Base-by-base conservation (phyloP, 2,888 invertebrate species). In the Pyrochroa serraticornis region DNA sequence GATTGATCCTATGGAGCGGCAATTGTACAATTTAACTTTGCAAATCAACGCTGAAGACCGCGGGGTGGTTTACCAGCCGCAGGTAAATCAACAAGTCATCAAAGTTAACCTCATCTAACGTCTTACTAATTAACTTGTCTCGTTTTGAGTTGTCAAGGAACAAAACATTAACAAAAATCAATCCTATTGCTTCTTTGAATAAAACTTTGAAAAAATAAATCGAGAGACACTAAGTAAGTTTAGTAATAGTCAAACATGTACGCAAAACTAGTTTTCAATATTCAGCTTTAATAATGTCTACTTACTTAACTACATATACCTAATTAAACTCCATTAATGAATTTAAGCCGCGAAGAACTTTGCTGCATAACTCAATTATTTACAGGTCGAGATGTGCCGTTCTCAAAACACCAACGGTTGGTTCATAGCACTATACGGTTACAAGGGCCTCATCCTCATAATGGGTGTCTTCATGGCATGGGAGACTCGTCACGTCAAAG, bases 381-480 rank as follows among this genome's bases (percentile, higher is more conserved):
- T 83, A 63, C 84, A 95, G 91, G 89, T 95, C 69, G 93, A 94
- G 81, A 88, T 92, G 31, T 96, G 95, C 78, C 87, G 89, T 69
- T 95, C 94, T 0, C 87, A 90, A 67, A 91, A 94, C 78, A 92
- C 92, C 7, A 88, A 90, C 36, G 92, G 92, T 43, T 96, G 95
- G 95, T 82, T 94, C n/a, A 89, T 93, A 44, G 91, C 89, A 0
- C 85, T 95, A 7, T 95, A 95, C 78, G 91, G 90, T 6, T 95
- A 95, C 83, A 95, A 95, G 79, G 93, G 93, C 1, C 83, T 95
- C 0, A 83, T 95, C 10, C 84, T 95, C 9, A 85, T 94, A 31
- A 93, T 95, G 59, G 95, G 95, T 0, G 91, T 94, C 2, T 95
- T 94, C 81, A 95, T 95, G 95, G 95, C 95, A 0, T 95, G 95